Conservation (phyloP, 2,888 invertebrate genomes). For the Megamerina dolium region DNA sequence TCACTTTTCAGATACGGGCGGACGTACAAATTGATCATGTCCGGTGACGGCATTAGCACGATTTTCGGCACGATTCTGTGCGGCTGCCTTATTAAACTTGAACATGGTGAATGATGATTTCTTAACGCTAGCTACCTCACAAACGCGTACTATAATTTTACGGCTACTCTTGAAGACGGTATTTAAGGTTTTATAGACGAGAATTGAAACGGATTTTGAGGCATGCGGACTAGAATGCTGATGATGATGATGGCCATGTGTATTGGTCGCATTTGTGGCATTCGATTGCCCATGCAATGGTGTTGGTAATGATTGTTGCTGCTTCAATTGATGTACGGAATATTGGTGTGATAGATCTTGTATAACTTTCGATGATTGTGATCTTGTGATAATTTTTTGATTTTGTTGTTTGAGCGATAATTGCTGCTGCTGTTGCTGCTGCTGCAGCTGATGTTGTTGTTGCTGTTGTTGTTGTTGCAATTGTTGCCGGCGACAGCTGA, state of each 20-base stretch:
- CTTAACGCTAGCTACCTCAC: conserved; percentile 49
- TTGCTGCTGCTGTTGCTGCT: conserved; percentile 10
- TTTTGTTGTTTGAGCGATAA: conserved; percentile 18
- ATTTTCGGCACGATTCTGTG: conserved; percentile 39
- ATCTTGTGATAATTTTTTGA: conserved; percentile 40
- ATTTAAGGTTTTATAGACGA: conserved; percentile 49
- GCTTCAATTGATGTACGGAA: conserved; percentile 40
- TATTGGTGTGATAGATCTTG: conserved; percentile 31
- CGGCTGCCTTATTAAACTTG: conserved; percentile 54
- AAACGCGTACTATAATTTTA: conserved; percentile 49
- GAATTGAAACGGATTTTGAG: conserved; percentile 47
- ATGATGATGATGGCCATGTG: conserved; percentile 12
- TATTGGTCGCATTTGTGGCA: conserved; percentile 19
- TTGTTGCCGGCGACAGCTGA: conserved; percentile 32
- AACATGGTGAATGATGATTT: conserved; percentile 60
- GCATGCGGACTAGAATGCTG: conserved; percentile 22
- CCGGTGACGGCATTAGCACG: conserved; percentile 72
- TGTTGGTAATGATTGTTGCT: conserved; percentile 40
- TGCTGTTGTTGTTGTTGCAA: conserved; percentile 24
- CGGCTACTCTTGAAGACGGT: conserved; percentile 50
- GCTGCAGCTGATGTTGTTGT: conserved; percentile 12
- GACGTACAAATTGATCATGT: conserved; percentile 74
- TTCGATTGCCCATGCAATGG: conserved; percentile 32
- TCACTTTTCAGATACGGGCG: conserved; percentile 52
- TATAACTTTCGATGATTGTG: conserved; percentile 41